These are phyloP conservation scores for Sinosuthora webbiana DNA, from an alignment of 2,113 vertebrate genomes.

Conservation along the genomic window DNA sequence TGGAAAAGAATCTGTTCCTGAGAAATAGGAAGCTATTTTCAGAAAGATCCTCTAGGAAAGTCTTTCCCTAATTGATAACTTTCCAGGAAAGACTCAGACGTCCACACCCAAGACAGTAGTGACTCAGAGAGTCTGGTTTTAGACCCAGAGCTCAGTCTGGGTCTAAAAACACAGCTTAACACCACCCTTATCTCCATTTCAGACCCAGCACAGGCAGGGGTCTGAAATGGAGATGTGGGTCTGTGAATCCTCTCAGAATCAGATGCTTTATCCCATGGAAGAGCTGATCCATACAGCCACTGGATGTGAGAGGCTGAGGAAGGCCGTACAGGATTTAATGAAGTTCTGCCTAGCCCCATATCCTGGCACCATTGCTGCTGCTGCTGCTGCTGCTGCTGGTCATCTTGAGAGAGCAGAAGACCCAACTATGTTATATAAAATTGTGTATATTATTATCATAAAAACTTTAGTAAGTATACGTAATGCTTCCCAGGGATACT, in stretches of 20 bases:
- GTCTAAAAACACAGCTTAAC: not conserved
- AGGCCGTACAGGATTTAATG: not conserved
- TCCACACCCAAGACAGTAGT: not conserved
- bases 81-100: not conserved
- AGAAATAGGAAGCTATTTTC: not conserved
- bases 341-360: not conserved
- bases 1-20: not conserved
- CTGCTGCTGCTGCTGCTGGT: not conserved
- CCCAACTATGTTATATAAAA: not conserved
- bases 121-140: not conserved
- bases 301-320: not conserved
- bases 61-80: not conserved
- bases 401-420: not conserved
- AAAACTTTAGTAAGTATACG: not conserved
- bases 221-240: not conserved
- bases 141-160: not conserved
- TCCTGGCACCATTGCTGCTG: not conserved
- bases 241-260: not conserved
- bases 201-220: too few species aligned
- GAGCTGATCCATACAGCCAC: not conserved
- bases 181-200: fast-evolving
- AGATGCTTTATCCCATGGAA: not conserved
- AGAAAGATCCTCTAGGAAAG: not conserved
- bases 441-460: not conserved
- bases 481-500: not conserved